Base-by-base conservation (phyloP, 2,797 vertebrate species). In the Ceyx erithaca region DNA sequence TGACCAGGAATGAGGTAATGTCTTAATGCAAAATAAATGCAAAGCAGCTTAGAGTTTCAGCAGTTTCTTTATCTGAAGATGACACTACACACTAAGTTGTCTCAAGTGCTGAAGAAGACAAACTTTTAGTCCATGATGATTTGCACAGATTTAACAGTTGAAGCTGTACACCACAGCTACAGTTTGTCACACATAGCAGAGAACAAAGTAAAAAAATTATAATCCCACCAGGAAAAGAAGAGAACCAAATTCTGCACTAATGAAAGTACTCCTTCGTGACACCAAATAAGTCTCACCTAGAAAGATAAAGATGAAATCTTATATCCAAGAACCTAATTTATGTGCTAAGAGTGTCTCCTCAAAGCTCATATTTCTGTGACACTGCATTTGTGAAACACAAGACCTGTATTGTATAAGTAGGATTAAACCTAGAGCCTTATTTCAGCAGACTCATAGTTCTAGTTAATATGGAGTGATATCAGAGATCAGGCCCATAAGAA, bases 21-120 rank as follows among this genome's bases (percentile, higher is more conserved):
- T 63, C 59, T 90, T 94, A 77, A 79, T 87, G 76, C 51, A 92
- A 93, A 94, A 78, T 46, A 93, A 85, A 71, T 71, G 58, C 69
- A 90, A 94, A 94, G 55, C 31, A 92, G 7, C 43, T 82, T 71
- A 75, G 43, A 48, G 4, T 78, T 90, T 68, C 84, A 72, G 48
- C 31, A 68, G 20, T 78, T 83, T 69, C 80, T 77, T 71, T 80
- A 45, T 61, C 90, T 91, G 68, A 93, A 69, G 54, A 80, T 80
- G 72, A 90, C 37, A 78, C 9, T 40, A 40, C 10, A 61, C 11
- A 14, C n/a, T 48, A n/a, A 89, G 23, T 51, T 52, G 28, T 61
- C 43, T 76, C 66, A 66, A 59, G 48, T 52, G 25, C 91, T 85
- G 57, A 89, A 73, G n/a, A 76, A 85, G 71, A 71, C 26, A 63